Conservation (phyloP, 92 coral and sea anemone species). For the Phenganax stokvisi region DNA sequence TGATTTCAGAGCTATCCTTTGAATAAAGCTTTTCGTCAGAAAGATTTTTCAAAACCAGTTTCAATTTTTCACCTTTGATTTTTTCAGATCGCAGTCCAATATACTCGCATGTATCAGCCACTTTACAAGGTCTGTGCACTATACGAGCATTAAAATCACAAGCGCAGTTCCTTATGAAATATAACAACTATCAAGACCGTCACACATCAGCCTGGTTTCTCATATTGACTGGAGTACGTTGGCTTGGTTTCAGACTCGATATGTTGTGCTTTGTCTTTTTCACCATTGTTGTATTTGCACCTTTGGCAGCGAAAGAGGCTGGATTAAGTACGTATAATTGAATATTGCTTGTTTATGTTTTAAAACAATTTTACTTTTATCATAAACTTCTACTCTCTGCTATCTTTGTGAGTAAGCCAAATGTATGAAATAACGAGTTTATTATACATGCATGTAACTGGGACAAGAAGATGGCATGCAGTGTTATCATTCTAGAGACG, state of each 20-base stretch:
- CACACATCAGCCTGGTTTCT: constrained; percentile 85
- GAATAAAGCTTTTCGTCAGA: too few relatives aligned
- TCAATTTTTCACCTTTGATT: not conserved
- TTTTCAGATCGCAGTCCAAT: constrained; percentile 86
- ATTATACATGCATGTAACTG: too few relatives aligned
- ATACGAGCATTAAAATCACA: constrained; percentile 72
- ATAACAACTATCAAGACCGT: constrained; percentile 68
- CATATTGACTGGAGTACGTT: constrained; percentile 66
- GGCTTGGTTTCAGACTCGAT: constrained; percentile 72
- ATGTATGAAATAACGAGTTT: too few relatives aligned
- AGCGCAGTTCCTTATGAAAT: constrained; percentile 51
- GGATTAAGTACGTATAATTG: constrained; percentile 4
- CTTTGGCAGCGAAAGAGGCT: constrained; percentile 44
- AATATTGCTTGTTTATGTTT: not conserved
- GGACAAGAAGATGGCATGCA: too few relatives aligned
- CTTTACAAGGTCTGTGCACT: constrained; percentile 72
- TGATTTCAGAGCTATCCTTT: too few relatives aligned
- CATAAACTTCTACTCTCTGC: too few relatives aligned
- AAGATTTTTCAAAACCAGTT: not conserved
- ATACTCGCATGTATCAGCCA: constrained; percentile 86
- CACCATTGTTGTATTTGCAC: constrained; percentile 56
- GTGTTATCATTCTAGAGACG: too few relatives aligned
- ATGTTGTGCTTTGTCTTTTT: constrained; percentile 62
- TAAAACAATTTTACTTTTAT: too few relatives aligned
- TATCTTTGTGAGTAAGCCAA: too few relatives aligned